Conservation (phyloP, 1,140 invertebrate species). For the Campoletis sonorensis region DNA sequence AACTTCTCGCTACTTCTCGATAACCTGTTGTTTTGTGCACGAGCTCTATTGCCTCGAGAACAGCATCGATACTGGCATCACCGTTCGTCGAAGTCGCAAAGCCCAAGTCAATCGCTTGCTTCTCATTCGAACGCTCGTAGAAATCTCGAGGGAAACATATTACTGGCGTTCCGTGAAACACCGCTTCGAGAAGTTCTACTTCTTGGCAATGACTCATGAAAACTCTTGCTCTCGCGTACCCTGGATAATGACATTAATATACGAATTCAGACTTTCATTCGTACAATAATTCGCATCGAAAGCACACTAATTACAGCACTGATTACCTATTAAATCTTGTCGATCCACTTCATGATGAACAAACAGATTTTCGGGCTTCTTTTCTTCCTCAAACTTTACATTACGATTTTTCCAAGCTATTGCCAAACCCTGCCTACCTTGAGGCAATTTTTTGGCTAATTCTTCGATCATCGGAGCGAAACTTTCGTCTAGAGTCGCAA, state of each 20-base stretch:
- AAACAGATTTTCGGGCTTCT: slow-evolving; percentile 67
- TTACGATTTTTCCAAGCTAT: slow-evolving; percentile 68
- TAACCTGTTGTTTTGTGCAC: slow-evolving; percentile 64
- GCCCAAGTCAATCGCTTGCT: slow-evolving; percentile 65
- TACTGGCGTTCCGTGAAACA: slow-evolving; percentile 71
- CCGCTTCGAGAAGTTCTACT: slow-evolving; percentile 68
- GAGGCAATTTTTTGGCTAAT: slow-evolving; percentile 64
- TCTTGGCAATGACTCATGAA: slow-evolving; percentile 71
- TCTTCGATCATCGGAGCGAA: slow-evolving; percentile 62
- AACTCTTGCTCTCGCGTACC: slow-evolving; percentile 67
- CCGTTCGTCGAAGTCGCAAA: slow-evolving; percentile 60
- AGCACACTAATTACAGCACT: slow-evolving; percentile 6
- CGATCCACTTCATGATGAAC: slow-evolving; percentile 63
- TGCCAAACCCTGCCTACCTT: slow-evolving; percentile 68
- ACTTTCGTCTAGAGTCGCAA: slow-evolving; percentile 64
- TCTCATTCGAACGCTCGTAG: slow-evolving; percentile 64
- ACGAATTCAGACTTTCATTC: slow-evolving; percentile 14
- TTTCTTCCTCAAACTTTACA: slow-evolving; percentile 46
- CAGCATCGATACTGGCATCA: slow-evolving; percentile 52
- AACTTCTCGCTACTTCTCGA: slow-evolving; percentile 66
- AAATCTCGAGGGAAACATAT: slow-evolving; percentile 69
- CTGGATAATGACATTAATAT: slow-evolving; percentile 58
- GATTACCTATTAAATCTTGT: slow-evolving; percentile 72
- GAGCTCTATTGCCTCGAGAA: slow-evolving; percentile 54
- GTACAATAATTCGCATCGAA: slow-evolving; percentile 9